These are phyloP conservation scores for Chymomyza fuscimana DNA, from an alignment of 2,888 invertebrate species.

Conservation along the genomic window DNA sequence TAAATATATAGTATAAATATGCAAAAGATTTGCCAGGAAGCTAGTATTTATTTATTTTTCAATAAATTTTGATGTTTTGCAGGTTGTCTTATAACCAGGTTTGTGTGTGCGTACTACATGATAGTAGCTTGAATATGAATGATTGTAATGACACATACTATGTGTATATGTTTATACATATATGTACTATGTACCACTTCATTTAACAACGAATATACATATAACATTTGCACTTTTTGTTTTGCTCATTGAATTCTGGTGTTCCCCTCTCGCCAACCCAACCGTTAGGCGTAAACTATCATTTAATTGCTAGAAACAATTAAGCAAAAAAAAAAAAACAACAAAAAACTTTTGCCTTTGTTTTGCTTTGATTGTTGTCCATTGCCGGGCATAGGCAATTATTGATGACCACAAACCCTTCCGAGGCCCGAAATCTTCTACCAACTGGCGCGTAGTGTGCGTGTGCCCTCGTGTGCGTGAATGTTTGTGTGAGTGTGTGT, in stretches of 20 bases:
- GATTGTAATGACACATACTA: too few relatives aligned
- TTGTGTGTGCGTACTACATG: too few relatives aligned
- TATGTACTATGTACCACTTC: too few relatives aligned
- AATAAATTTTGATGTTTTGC: too few relatives aligned
- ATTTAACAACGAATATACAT: conserved; percentile 32
- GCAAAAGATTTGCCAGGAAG: too few relatives aligned
- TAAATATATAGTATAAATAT: too few relatives aligned
- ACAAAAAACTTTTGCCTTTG: conserved; percentile 58
- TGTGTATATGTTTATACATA: too few relatives aligned
- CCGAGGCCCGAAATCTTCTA: background rate
- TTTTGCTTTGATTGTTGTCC: conserved; percentile 59
- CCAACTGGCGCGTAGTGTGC: conserved; percentile 47
- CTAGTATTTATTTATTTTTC: too few relatives aligned
- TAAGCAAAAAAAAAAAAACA: conserved; percentile 44
- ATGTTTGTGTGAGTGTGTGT: conserved; percentile 53
- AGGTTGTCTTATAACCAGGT: too few relatives aligned
- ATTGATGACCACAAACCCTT: conserved; percentile 10
- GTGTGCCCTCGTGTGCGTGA: conserved; percentile 40
- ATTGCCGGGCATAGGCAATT: conserved; percentile 28
- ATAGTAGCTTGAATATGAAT: too few relatives aligned
- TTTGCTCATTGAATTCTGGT: conserved; percentile 69
- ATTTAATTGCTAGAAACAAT: conserved; percentile 60
- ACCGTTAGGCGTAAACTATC: conserved; percentile 61
- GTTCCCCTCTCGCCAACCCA: conserved; percentile 44
- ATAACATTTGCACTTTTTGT: conserved; percentile 71